These are phyloP conservation scores for Zootoca vivipara DNA, from an alignment of 2,113 vertebrate genomes.

Conservation along the genomic window DNA sequence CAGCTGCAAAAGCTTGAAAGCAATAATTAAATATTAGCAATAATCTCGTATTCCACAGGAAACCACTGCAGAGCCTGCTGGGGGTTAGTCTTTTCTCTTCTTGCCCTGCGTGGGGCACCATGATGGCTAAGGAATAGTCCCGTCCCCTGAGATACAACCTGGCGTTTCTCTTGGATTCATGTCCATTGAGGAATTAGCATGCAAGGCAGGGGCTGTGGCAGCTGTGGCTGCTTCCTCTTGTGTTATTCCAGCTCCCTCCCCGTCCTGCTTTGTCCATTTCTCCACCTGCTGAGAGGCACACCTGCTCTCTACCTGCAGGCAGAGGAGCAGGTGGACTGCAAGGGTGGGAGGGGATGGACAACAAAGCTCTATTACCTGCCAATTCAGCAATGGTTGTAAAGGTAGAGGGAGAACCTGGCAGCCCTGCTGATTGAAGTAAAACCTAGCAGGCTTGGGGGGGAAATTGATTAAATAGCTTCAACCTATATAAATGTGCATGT, in stretches of 20 bases:
- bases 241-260: no score
- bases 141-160: neutral
- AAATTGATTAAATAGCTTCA: neutral
- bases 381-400: neutral
- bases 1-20: slow-evolving; percentile 11
- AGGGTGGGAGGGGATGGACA: neutral
- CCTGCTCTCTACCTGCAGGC: neutral
- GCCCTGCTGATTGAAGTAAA: neutral
- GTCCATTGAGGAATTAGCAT: neutral
- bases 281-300: neutral
- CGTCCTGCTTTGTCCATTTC: neutral
- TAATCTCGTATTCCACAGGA: neutral
- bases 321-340: neutral
- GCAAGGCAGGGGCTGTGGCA: no score
- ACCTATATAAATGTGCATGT: neutral
- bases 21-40: neutral
- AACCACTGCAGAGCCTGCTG: neutral
- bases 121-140: neutral
- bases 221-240: neutral
- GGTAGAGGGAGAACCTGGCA: neutral
- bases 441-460: neutral
- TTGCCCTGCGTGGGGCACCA: neutral
- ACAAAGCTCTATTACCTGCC: neutral
- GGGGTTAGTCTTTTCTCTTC: neutral
- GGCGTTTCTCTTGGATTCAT: neutral